Percentiles rank a stretch among this genome's conserved stretches.
phyloP scores from a whole-genome alignment of 2,888 invertebrate species.

The Orchesella flavescens region DNA sequence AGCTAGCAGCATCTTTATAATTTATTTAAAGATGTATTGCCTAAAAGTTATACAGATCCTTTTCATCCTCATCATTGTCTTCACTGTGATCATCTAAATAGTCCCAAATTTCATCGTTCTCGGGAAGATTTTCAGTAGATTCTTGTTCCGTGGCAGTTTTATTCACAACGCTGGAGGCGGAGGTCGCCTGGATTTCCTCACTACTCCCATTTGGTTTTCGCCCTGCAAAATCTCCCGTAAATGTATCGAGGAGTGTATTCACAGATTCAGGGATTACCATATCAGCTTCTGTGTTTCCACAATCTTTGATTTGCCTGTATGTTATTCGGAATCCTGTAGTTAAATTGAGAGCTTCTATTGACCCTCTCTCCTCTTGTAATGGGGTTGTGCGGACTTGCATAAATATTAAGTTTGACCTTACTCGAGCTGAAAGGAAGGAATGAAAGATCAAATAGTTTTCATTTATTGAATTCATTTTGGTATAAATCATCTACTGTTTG shows the following conservation, averaged over 20 bases:
- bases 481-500: not conserved
- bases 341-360: constrained; percentile 60
- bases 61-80: constrained; percentile 61
- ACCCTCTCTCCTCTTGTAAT: constrained; percentile 58
- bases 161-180: not conserved
- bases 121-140: constrained; percentile 22
- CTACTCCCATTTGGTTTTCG: constrained; percentile 9
- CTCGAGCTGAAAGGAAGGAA: constrained; percentile 61
- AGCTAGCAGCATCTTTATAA: too few species aligned
- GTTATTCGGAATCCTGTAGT: constrained; percentile 66
- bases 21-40: too few species aligned
- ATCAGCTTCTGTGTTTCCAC: constrained; percentile 63
- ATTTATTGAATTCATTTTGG: too few species aligned
- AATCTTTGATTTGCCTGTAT: constrained; percentile 67
- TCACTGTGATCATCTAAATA: constrained; percentile 65
- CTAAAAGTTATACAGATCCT: constrained; percentile 68
- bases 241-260: constrained; percentile 48
- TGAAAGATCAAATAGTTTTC: too few species aligned
- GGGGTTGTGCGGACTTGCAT: constrained; percentile 64
- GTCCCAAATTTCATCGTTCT: constrained; percentile 69
- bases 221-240: constrained; percentile 26
- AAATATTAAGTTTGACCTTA: constrained; percentile 67
- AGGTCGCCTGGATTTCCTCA: not conserved
- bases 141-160: not conserved
- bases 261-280: constrained; percentile 61